phyloP scores from a whole-genome alignment of 2,888 invertebrate genomes.

The Diloba caeruleocephala region DNA sequence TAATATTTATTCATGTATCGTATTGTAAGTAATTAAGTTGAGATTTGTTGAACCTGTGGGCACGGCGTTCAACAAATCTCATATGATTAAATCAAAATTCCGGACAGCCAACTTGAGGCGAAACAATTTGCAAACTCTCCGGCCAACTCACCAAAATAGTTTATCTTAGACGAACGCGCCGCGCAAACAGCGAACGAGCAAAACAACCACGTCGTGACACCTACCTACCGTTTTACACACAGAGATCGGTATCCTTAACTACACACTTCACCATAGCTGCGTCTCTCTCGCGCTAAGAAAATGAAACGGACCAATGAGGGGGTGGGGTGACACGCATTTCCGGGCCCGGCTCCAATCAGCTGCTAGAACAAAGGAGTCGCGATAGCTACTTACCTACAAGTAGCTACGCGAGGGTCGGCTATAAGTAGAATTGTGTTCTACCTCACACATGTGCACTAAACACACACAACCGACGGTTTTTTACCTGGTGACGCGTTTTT shows the following conservation, averaged over 20 bases:
- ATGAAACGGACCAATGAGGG: constrained; percentile 89
- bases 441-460: constrained; percentile 75
- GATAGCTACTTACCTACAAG: constrained; percentile 88
- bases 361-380: constrained; percentile 89
- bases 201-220: constrained; percentile 79
- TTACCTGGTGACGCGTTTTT: constrained; percentile 80
- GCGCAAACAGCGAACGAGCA: constrained; percentile 76
- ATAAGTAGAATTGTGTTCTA: constrained; percentile 72
- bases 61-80: constrained; percentile 57
- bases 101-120: constrained; percentile 64
- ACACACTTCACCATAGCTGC: constrained; percentile 84
- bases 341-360: constrained; percentile 89
- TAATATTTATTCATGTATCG: not conserved
- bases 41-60: constrained; percentile 19
- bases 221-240: constrained; percentile 83
- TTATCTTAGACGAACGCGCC: constrained; percentile 76
- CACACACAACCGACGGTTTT: constrained; percentile 74
- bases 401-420: constrained; percentile 81
- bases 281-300: constrained; percentile 88
- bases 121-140: constrained; percentile 80
- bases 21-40: constrained; percentile 4
- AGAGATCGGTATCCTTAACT: constrained; percentile 85
- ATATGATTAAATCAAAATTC: constrained; percentile 77
- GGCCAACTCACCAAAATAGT: constrained; percentile 79
- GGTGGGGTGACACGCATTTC: constrained; percentile 89